Evolutionary conservation across 2,797 vertebrate species (phyloP), one percentile per base, ranked within the genome.

Genomic region (Acanthiza pusilla): DNA sequence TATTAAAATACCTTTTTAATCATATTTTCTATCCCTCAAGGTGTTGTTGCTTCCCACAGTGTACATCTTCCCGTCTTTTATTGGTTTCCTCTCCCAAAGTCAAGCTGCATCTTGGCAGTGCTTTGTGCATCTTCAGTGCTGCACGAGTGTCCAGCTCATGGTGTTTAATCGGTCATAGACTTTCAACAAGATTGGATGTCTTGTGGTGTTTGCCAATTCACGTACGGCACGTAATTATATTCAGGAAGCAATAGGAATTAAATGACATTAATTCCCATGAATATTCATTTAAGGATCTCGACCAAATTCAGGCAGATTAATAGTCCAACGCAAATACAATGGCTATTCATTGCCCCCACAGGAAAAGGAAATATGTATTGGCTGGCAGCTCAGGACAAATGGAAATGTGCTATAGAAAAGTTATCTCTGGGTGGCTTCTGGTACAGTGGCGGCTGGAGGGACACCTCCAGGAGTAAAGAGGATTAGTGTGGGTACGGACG

Each of bases 231-330:
- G 2, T 66, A 92, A 94, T 93, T 91, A 84, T 7, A 93, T 88
- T 91, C 93, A 88, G 94, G 94, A 96, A 96, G 95, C 87, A 91
- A 88, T 67, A 89, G 85, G 91, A 96, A 92, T 81, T 89, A 96
- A 96, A 92, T 89, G 48, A 84, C 85, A 91, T 95, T 94, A 96
- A 96, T 92, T 95, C 21, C 82, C 51, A 96, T 96, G 92, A 96
- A 96, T 96, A 96, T 96, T 94, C 94, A 96, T 86, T 89, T 89
- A 53, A 88, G 91, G 66, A 75, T 72, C 76, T 80, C 51, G 42
- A 95, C 92, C 85, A 89, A 93, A 92, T 85, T 96, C 65, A 70
- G 91, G 92, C 91, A 92, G 94, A 95, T 95, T 91, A 89, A 96
- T 91, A 94, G 89, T 38, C 72, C 73, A 74, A 36, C 0, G 5